Percentiles rank a stretch among this genome's conserved stretches.
phyloP scores from a whole-genome alignment of 1,140 invertebrate species.

The Hypsibius dujardini region DNA sequence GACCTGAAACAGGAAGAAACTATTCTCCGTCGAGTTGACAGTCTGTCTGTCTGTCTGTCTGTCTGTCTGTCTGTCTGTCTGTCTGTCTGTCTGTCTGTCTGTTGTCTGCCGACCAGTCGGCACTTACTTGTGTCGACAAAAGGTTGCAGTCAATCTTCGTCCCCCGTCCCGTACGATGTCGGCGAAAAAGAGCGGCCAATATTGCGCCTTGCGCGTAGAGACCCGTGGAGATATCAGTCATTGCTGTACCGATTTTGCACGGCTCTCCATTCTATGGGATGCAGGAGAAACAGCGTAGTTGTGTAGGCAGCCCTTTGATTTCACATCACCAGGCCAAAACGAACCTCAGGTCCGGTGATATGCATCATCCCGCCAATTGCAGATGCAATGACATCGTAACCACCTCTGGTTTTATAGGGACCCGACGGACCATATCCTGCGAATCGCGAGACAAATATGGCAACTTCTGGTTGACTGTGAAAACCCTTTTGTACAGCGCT shows the following conservation, averaged over 20 bases:
- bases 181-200: constrained; percentile 64
- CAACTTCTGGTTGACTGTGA: constrained; percentile 9
- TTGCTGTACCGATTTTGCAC: constrained; percentile 74
- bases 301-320: too few species aligned
- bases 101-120: too few species aligned
- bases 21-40: too few species aligned
- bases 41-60: too few species aligned
- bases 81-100: too few species aligned
- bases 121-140: constrained; percentile 58
- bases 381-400: constrained; percentile 86
- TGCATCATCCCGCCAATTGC: constrained; percentile 73
- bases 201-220: constrained; percentile 88
- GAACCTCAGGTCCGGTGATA: constrained; percentile 57
- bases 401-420: constrained; percentile 62
- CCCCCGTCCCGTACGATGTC: constrained; percentile 55
- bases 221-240: constrained; percentile 80
- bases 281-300: too few species aligned
- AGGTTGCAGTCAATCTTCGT: constrained; percentile 85
- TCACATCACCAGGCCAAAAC: not conserved
- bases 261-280: constrained; percentile 48
- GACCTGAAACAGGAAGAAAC: constrained; percentile 33
- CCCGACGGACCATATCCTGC: constrained; percentile 62
- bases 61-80: too few species aligned
- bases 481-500: constrained; percentile 9
- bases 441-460: constrained; percentile 13